Evolutionary conservation across 2,113 vertebrate species (phyloP).

Genomic region (Urocitellus parryii): DNA sequence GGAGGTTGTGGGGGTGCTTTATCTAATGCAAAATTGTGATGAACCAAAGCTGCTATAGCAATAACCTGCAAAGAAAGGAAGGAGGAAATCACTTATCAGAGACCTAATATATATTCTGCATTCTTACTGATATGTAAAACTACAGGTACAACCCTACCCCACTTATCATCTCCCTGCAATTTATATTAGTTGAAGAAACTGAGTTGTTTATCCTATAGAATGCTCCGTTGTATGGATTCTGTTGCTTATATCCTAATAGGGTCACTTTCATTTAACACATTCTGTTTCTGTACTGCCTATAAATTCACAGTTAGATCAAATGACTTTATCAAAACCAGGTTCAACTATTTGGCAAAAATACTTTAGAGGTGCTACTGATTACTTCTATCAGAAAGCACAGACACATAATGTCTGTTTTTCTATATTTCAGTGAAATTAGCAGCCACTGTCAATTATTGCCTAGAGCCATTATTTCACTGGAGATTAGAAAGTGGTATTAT

Average conservation of each 20-base stretch:
- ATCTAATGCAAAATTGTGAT: constrained; percentile 94
- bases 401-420: neutral
- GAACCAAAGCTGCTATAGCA: constrained; percentile 93
- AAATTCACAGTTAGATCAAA: constrained; percentile 53
- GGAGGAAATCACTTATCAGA: neutral
- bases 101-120: neutral
- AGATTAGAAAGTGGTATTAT: constrained; percentile 12
- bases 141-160: neutral
- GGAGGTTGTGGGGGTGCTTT: constrained; percentile 95
- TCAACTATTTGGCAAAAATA: constrained; percentile 29
- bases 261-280: constrained; percentile 14
- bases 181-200: constrained; percentile 6
- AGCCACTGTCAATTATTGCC: neutral
- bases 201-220: neutral
- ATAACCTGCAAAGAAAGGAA: constrained; percentile 89
- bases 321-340: constrained; percentile 36
- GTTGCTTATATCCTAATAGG: neutral
- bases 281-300: constrained; percentile 23
- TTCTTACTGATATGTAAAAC: constrained; percentile 17
- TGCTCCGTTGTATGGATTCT: neutral
- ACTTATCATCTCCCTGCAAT: neutral
- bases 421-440: constrained; percentile 13
- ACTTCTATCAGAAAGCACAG: constrained; percentile 40
- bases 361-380: neutral
- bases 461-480: constrained; percentile 17